A percentile compares a stretch with the other conserved stretches of the same genome.
These are phyloP conservation scores for Drosophila simulans DNA, from an alignment of 1,140 invertebrate species.

Conservation along the genomic window DNA sequence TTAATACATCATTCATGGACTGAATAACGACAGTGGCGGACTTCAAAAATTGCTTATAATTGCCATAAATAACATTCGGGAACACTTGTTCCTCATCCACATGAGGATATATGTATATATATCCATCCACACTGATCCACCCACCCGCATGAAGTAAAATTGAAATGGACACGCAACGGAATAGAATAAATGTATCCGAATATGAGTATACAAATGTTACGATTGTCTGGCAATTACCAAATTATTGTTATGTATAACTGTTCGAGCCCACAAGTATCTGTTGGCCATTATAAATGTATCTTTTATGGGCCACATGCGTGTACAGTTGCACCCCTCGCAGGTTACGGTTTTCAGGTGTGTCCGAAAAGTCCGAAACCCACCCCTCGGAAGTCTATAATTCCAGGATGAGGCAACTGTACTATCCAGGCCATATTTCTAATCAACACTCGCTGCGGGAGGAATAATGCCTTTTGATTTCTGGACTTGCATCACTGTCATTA, in stretches of 20 bases:
- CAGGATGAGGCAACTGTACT: conserved; percentile 72
- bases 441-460: conserved; percentile 54
- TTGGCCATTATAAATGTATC: conserved; percentile 75
- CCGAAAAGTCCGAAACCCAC: conserved; percentile 41
- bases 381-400: conserved; percentile 51
- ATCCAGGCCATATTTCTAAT: conserved; percentile 47
- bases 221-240: conserved; percentile 81
- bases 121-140: conserved; percentile 34
- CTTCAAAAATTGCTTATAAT: conserved; percentile 66
- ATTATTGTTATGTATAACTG: conserved; percentile 81
- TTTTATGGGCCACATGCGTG: conserved; percentile 71
- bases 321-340: conserved; percentile 59
- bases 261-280: conserved; percentile 60
- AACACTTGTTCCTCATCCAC: conserved; percentile 59
- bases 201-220: conserved; percentile 69
- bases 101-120: conserved; percentile 5
- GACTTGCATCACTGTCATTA: conserved; percentile 75
- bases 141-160: conserved; percentile 54
- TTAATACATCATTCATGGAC: conserved; percentile 63
- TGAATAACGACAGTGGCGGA: conserved; percentile 32
- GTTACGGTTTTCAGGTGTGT: conserved; percentile 79
- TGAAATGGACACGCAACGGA: conserved; percentile 72
- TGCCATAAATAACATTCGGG: conserved; percentile 63
- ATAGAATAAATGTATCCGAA: conserved; percentile 22
- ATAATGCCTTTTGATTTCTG: conserved; percentile 77